These are phyloP conservation scores for Neogobius melanostomus DNA, from an alignment of 2,113 vertebrate genomes.

Conservation along the genomic window DNA sequence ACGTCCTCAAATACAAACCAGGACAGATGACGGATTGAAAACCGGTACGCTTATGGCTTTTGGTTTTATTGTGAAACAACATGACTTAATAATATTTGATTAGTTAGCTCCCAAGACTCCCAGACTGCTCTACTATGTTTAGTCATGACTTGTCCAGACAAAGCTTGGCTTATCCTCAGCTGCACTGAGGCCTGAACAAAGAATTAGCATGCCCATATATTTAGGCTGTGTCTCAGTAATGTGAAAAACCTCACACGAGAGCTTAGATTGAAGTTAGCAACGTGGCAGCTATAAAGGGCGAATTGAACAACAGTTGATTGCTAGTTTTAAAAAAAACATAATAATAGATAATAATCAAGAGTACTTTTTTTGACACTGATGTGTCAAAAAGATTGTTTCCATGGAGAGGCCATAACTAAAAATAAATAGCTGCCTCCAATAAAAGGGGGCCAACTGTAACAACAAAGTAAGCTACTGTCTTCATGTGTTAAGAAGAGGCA, in stretches of 20 bases:
- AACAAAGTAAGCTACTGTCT: conserved; percentile 45
- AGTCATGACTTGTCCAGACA: background rate
- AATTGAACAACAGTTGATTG: background rate
- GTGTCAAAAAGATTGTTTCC: conserved; percentile 47
- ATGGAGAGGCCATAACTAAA: conserved; percentile 58
- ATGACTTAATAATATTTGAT: background rate
- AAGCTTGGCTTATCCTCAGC: background rate
- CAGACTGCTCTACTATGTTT: background rate
- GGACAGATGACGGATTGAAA: background rate
- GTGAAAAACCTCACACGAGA: background rate
- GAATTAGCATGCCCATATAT: background rate
- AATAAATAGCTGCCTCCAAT: conserved; percentile 44
- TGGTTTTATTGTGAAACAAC: background rate
- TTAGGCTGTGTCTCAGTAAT: background rate
- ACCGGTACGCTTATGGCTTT: background rate
- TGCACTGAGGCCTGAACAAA: background rate
- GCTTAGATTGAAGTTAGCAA: background rate
- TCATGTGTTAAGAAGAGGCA: conserved; percentile 8
- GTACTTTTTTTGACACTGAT: conserved; percentile 22
- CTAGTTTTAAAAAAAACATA: background rate
- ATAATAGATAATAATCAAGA: background rate
- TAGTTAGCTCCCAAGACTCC: background rate
- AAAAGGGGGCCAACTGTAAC: conserved; percentile 59
- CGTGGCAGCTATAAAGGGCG: background rate
- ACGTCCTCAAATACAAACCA: too few species aligned